A percentile compares a stretch with the other conserved stretches of the same genome.
phyloP scores from a whole-genome alignment of 2,113 vertebrate genomes.

The Athene cunicularia region DNA sequence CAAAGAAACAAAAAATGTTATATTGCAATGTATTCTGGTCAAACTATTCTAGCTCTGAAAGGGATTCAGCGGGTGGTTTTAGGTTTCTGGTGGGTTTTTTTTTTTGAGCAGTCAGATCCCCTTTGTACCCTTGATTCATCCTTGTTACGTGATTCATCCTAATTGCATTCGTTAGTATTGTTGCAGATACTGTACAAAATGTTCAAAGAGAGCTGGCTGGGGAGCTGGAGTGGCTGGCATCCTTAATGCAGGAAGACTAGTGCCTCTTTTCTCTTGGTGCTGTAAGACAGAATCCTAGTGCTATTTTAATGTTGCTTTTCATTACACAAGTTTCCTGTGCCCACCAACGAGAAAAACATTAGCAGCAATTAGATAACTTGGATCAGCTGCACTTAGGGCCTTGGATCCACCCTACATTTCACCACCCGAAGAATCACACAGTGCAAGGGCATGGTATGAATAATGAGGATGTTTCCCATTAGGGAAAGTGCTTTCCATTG shows the following conservation, averaged over 20 bases:
- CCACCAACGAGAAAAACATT: not conserved
- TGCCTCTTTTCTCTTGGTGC: not conserved
- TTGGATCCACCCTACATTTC: not conserved
- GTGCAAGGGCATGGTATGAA: not conserved
- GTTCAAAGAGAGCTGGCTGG: not conserved
- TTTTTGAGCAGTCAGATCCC: not conserved
- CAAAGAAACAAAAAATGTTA: not conserved
- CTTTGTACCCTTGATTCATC: not conserved
- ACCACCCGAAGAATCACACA: not conserved
- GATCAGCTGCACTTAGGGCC: not conserved
- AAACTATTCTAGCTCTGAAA: not conserved
- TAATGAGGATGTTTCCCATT: slow-evolving; percentile 23
- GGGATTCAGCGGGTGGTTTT: not conserved
- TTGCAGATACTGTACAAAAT: not conserved
- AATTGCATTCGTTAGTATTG: not conserved
- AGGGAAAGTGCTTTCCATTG: slow-evolving; percentile 52
- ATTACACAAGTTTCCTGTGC: not conserved
- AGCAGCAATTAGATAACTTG: not conserved
- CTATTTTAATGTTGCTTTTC: not conserved
- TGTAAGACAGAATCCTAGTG: not conserved
- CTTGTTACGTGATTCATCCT: not conserved
- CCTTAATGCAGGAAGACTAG: not conserved
- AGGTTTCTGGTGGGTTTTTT: not conserved
- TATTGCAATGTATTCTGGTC: not conserved
- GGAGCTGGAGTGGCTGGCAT: not conserved